Percentiles rank a stretch among this genome's conserved stretches.
These are phyloP conservation scores for Parasteatoda tepidariorum DNA, from an alignment of 1,140 invertebrate genomes.

Conservation along the genomic window DNA sequence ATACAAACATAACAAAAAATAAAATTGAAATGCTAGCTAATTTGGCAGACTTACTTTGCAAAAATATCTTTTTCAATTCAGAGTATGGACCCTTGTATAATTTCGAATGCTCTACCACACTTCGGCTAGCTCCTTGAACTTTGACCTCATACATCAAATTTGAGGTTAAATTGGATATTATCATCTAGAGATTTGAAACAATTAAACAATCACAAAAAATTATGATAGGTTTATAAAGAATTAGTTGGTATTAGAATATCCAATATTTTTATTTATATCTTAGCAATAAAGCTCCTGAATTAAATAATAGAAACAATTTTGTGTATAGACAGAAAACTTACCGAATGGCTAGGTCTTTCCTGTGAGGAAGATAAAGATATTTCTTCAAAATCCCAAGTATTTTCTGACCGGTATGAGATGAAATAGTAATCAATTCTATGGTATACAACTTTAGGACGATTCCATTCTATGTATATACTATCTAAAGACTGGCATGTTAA, in stretches of 20 bases:
- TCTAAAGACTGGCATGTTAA: conserved; percentile 82
- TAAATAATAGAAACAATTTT: too few species aligned
- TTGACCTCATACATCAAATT: conserved; percentile 81
- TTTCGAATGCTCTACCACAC: conserved; percentile 75
- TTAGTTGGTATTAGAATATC: too few species aligned
- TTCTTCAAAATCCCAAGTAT: conserved; percentile 74
- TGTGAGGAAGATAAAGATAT: conserved; percentile 73
- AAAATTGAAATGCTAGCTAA: background rate
- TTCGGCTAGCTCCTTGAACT: conserved; percentile 78
- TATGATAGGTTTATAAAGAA: background rate
- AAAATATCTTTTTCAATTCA: conserved; percentile 74
- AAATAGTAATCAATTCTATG: conserved; percentile 81
- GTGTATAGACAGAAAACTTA: too few species aligned
- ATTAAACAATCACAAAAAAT: conserved; percentile 4
- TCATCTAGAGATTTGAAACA: conserved; percentile 73
- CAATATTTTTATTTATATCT: too few species aligned
- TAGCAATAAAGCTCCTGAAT: too few species aligned
- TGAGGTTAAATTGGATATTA: conserved; percentile 79
- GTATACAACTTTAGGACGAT: conserved; percentile 78
- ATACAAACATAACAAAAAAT: too few species aligned
- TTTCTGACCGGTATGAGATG: conserved; percentile 76
- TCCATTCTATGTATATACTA: conserved; percentile 83
- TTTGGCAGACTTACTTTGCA: conserved; percentile 73
- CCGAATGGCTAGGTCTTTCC: conserved; percentile 60
- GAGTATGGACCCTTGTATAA: conserved; percentile 76